Base-by-base conservation (phyloP, 2,797 vertebrate species). In the Anolis apletophallus region DNA sequence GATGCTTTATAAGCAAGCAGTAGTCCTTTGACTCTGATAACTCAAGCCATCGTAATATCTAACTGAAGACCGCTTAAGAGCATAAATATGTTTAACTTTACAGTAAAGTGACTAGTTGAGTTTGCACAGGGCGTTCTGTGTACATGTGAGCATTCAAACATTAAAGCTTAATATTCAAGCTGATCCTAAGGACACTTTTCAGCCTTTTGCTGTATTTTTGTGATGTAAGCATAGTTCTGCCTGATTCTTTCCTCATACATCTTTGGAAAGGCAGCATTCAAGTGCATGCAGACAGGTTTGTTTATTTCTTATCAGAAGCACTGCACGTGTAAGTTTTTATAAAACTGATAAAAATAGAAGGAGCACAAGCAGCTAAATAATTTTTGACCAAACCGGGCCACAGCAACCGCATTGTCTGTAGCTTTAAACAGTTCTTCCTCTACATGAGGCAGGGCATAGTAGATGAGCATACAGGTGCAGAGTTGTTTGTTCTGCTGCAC, bases 11-110 rank as follows among this genome's bases (percentile, higher is more conserved):
- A 34, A 11, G 73, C 71, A 34, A 11, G 73, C 71, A 73, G 0
- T 61, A 85, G 80, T 90, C 7, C 73, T 83, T 57, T 96, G 92
- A 94, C 73, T 80, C n/a, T 78, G 16, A 21, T 21, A 19, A 40
- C 46, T 55, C 23, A 76, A 76, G 36, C 32, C 55, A 40, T 91
- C 19, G 84, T 72, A n/a, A 40, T 75, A 73, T 82, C 59, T 83
- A 19, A 89, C 86, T 80, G 57, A 82, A 88, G 72, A 19, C 1
- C 69, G 0, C 54, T 79, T 46, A 52, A 17, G 2, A 32, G 23
- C 29, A 40, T 3, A 40, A 1, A 1, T 50, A 68, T 9, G n/a
- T 10, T 77, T 59, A 69, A 52, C 19, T 14, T 71, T 29, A 12
- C 32, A 14, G 64, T 71, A 29, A 68, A 46, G n/a, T 40, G 23